Evolutionary conservation across 2,888 invertebrate species (phyloP).

Genomic region (Beris morrisii): DNA sequence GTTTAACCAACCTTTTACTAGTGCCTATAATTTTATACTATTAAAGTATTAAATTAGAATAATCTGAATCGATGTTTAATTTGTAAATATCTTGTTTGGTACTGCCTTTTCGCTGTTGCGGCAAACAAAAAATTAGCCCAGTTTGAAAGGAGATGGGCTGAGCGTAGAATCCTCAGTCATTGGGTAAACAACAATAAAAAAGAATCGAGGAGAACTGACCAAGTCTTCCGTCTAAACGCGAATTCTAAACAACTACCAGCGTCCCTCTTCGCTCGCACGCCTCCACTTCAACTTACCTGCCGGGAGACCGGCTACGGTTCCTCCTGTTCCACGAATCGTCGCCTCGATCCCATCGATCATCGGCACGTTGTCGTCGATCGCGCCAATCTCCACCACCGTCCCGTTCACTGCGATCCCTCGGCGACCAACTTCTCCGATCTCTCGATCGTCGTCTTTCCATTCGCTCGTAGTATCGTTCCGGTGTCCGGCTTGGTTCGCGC

Average conservation of each 20-base stretch:
- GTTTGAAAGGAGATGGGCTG: no score
- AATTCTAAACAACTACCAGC: neutral
- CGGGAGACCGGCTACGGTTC: constrained; percentile 8
- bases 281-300: neutral
- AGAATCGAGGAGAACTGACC: no score
- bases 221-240: no score
- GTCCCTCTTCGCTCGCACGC: neutral
- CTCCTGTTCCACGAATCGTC: neutral
- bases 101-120: no score
- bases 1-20: no score
- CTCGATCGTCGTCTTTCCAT: neutral
- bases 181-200: no score
- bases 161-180: no score
- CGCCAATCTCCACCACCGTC: neutral
- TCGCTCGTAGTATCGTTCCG: neutral
- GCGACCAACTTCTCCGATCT: neutral
- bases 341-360: constrained; percentile 2
- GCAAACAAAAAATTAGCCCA: no score
- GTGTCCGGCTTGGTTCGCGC: constrained; percentile 7
- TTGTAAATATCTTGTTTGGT: no score
- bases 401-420: neutral
- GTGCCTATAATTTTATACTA: no score
- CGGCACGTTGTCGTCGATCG: neutral
- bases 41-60: no score
- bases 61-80: no score